phyloP scores from a whole-genome alignment of 2,888 invertebrate species.

The Entomobrya multifasciata region DNA sequence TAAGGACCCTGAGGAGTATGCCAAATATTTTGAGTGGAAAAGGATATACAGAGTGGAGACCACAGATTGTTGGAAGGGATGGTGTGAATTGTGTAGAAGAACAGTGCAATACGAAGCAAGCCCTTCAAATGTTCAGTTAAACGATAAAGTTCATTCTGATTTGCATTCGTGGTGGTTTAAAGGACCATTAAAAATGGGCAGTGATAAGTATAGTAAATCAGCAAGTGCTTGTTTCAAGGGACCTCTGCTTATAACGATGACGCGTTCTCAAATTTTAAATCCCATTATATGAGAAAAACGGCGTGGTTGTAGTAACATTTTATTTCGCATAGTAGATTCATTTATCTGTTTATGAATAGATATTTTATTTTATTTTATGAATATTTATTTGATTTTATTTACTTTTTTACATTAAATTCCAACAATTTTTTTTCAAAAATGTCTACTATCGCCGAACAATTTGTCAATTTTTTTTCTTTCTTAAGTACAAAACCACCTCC shows the following conservation, averaged over 20 bases:
- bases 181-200: not conserved
- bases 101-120: not conserved
- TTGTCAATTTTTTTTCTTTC: too few relatives aligned
- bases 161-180: not conserved
- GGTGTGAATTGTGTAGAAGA: conserved; percentile 39
- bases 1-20: conserved; percentile 15
- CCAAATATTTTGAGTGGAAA: conserved; percentile 58
- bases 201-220: not conserved
- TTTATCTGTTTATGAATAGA: too few relatives aligned
- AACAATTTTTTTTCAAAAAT: too few relatives aligned
- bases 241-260: not conserved
- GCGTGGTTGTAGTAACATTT: too few relatives aligned
- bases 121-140: not conserved
- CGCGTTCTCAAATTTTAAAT: too few relatives aligned
- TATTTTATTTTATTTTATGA: too few relatives aligned
- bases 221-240: not conserved
- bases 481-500: too few relatives aligned
- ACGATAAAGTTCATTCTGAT: not conserved
- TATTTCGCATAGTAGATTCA: too few relatives aligned
- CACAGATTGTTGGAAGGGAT: conserved; percentile 36
- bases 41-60: not conserved
- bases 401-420: too few relatives aligned
- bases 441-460: too few relatives aligned
- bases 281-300: too few relatives aligned
- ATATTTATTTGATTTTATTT: too few relatives aligned